A percentile compares a stretch with the other conserved stretches of the same genome.
These are phyloP conservation scores for Stegodyphus mimosarum DNA, from an alignment of 1,140 invertebrate genomes.

Conservation along the genomic window DNA sequence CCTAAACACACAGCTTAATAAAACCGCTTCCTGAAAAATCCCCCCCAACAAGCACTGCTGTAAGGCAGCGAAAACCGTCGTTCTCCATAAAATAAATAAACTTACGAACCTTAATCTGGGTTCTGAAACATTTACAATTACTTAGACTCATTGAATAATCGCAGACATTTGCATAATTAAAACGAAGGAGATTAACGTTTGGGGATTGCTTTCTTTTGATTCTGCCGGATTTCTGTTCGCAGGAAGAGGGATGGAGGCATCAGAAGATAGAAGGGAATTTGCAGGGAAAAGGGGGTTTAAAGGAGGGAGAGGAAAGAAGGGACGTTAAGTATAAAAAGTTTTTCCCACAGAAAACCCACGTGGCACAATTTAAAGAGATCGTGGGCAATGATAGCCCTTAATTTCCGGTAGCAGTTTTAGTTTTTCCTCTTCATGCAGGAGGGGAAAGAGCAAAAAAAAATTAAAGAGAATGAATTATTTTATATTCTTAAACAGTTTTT, in stretches of 20 bases:
- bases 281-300: background rate
- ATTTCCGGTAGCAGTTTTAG: conserved; percentile 22
- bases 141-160: conserved; percentile 35
- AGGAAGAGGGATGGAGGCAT: conserved; percentile 1
- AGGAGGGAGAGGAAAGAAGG: background rate
- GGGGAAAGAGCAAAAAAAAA: too few relatives aligned
- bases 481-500: too few relatives aligned
- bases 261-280: background rate
- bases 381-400: conserved; percentile 31
- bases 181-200: conserved; percentile 49
- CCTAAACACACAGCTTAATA: background rate
- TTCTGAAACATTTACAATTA: conserved; percentile 55
- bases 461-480: too few relatives aligned
- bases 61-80: too few relatives aligned
- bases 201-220: conserved; percentile 2
- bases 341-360: conserved; percentile 36
- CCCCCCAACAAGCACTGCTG: background rate
- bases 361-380: conserved; percentile 40
- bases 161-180: conserved; percentile 55
- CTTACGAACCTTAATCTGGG: background rate
- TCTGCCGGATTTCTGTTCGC: conserved; percentile 14
- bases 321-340: conserved; percentile 13
- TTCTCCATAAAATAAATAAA: too few relatives aligned
- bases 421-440: too few relatives aligned
- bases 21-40: background rate